Conservation (phyloP, 1,140 invertebrate species). For the Berghia stephanieae region DNA sequence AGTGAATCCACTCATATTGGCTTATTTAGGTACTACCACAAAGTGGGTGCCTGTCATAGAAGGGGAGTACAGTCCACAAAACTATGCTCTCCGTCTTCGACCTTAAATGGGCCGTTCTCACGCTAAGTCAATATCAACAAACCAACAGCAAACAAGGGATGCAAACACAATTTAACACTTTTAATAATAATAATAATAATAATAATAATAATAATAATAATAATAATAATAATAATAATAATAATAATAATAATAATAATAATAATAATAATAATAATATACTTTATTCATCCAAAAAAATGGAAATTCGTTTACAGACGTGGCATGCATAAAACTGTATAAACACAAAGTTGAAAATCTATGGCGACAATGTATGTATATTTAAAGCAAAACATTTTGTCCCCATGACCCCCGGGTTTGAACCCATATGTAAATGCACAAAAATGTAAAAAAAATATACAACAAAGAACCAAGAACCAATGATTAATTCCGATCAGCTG, state of each 20-base stretch:
- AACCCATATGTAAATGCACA: neutral
- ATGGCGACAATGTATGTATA: neutral
- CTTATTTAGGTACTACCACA: too few relatives aligned
- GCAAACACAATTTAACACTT: neutral
- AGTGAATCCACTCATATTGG: too few relatives aligned
- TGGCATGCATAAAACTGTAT: neutral
- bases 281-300: too few relatives aligned
- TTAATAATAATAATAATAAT: neutral
- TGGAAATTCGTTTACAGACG: neutral
- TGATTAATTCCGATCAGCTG: too few relatives aligned
- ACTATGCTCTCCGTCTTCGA: too few relatives aligned
- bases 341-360: neutral
- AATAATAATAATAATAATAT: conserved; percentile 4
- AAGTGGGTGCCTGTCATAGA: neutral
- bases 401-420: neutral
- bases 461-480: too few relatives aligned
- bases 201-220: neutral
- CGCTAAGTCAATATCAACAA: too few relatives aligned
- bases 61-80: neutral
- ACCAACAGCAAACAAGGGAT: too few relatives aligned
- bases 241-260: conserved; percentile 6
- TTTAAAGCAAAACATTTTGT: neutral
- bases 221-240: neutral
- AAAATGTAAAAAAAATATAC: neutral
- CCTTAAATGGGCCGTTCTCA: too few relatives aligned